A percentile compares a stretch with the other conserved stretches of the same genome.
Evolutionary conservation across 92 coral and sea anemone genomes (phyloP).

Genomic region (Porites rus): DNA sequence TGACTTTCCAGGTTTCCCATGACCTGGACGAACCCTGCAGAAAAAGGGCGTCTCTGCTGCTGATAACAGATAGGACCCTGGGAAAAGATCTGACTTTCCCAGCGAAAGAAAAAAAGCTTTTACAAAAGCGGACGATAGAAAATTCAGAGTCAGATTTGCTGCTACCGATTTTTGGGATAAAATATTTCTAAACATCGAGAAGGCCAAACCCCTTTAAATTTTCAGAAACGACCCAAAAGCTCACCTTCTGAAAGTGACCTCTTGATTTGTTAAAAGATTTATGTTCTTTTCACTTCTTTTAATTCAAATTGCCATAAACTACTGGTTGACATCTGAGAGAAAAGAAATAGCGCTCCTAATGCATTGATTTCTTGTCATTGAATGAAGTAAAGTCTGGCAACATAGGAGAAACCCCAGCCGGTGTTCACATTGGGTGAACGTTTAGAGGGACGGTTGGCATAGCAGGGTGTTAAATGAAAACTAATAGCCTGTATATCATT

Average conservation of each 20-base stretch:
- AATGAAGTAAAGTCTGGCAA: neutral
- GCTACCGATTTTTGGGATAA: too few relatives aligned
- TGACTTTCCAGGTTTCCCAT: too few relatives aligned
- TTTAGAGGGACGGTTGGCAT: neutral
- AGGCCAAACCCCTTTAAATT: too few relatives aligned
- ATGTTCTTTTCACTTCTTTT: too few relatives aligned
- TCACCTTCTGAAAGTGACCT: too few relatives aligned
- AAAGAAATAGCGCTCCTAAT: slow-evolving; percentile 24
- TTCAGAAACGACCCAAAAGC: too few relatives aligned
- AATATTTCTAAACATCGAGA: too few relatives aligned
- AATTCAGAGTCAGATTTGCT: too few relatives aligned
- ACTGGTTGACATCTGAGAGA: slow-evolving; percentile 39
- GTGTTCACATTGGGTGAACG: neutral
- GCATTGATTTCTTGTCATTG: neutral
- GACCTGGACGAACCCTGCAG: too few relatives aligned
- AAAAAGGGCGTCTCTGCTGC: too few relatives aligned
- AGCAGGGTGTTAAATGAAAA: slow-evolving; percentile 33
- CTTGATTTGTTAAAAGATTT: too few relatives aligned
- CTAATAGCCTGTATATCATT: neutral
- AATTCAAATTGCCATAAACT: neutral
- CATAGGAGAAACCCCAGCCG: slow-evolving; percentile 30
- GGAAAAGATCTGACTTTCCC: neutral
- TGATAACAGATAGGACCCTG: neutral
- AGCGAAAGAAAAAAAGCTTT: neutral
- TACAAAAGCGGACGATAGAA: neutral